phyloP scores from a whole-genome alignment of 2,888 invertebrate genomes.

The Lasioglossum vierecki region DNA sequence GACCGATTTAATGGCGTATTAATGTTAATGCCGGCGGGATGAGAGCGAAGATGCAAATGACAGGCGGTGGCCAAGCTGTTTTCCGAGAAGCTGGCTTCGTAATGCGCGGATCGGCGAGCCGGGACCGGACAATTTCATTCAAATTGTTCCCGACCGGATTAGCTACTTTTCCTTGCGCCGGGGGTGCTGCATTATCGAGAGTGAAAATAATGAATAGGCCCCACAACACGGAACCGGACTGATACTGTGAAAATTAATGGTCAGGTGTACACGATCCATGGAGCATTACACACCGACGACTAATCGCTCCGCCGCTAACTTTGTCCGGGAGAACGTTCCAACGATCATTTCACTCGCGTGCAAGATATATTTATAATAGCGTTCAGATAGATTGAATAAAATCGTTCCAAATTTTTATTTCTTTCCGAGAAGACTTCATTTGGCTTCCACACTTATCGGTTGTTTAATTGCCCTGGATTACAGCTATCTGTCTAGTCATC shows the following conservation, averaged over 20 bases:
- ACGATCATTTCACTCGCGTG: background rate
- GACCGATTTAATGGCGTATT: conserved; percentile 68
- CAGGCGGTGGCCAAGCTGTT: conserved; percentile 22
- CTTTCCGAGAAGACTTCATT: background rate
- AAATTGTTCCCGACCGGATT: conserved; percentile 26
- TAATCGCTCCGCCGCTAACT: background rate
- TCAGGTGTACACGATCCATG: background rate
- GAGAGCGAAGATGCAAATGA: conserved; percentile 62
- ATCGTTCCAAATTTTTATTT: background rate
- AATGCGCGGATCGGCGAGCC: background rate
- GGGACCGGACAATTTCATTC: conserved; percentile 53
- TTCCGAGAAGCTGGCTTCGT: conserved; percentile 16
- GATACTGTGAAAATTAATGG: conserved; percentile 3
- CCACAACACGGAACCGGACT: background rate
- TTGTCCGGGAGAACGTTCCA: background rate
- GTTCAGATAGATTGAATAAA: background rate
- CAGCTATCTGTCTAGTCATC: background rate
- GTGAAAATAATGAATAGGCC: conserved; percentile 37
- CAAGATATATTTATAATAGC: background rate
- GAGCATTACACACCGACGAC: background rate
- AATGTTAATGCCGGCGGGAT: conserved; percentile 67
- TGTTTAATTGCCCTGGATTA: background rate
- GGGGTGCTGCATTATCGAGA: conserved; percentile 30
- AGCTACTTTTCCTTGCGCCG: conserved; percentile 28
- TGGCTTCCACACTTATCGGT: background rate